Evolutionary conservation across 2,113 vertebrate species (phyloP), one percentile per base, ranked within the genome.

Genomic region (Mustela nigripes): DNA sequence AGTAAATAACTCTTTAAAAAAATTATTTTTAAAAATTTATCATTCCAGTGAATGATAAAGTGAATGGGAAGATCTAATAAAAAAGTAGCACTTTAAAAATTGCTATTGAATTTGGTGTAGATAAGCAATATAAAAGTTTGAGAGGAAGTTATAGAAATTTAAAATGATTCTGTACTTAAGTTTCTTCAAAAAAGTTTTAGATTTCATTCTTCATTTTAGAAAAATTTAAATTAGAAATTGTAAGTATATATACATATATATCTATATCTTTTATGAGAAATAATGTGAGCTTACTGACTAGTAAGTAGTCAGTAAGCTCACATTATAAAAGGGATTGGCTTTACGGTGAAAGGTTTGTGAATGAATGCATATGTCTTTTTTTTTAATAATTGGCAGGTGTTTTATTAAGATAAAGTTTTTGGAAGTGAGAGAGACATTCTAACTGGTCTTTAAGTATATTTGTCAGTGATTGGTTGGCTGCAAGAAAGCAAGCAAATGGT

Each of bases 81-180:
- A 74, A 63, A 36, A 90, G 58, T 82, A 16, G 7, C 39, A 73
- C 36, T 95, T 97, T 45, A 58, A 91, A 94, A 94, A 65, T 74
- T 89, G 50, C 63, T 92, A 3, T n/a, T 95, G 45, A 83, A 53
- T 95, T 79, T 42, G 62, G 6, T 62, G 71, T 76, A 84, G 53
- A 53, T 86, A 14, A 67, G 69, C 11, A 86, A 24, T 71, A 26
- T 33, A 87, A 58, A 85, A 67, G 42, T 74, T 58, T 86, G 39
- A 96, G 5, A 58, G 15, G 18, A 81, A 96, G n/a, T 93, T 91
- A 71, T 26, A 81, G 90, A 95, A 93, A 36, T 93, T 16, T 82
- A 50, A 89, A 93, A 58, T 91, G 69, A 91, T 74, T 95, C 16
- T 82, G 0, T 87, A 33, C 11, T 76, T 86, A 11, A 18, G 24